A percentile compares a stretch with the other conserved stretches of the same genome.
These are phyloP conservation scores for Ctenopoma kingsleyae DNA, from an alignment of 2,797 vertebrate genomes.

Conservation along the genomic window DNA sequence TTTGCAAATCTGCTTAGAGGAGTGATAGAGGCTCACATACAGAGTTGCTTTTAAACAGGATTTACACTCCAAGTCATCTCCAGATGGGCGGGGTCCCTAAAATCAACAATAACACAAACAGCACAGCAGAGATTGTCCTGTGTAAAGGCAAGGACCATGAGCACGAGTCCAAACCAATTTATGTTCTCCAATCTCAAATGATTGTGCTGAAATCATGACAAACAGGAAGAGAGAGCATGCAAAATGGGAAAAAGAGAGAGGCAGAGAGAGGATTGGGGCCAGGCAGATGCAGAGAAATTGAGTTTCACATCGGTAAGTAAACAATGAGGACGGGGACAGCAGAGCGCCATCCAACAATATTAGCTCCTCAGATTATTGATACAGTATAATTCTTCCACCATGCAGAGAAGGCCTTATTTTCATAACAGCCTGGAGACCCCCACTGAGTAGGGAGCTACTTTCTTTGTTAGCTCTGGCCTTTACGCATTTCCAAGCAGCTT, in stretches of 20 bases:
- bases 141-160: conserved; percentile 50
- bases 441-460: conserved; percentile 56
- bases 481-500: conserved; percentile 59
- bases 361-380: conserved; percentile 74
- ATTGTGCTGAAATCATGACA: conserved; percentile 61
- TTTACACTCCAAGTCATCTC: conserved; percentile 70
- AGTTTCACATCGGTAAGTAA: conserved; percentile 80
- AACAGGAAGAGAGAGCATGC: conserved; percentile 47
- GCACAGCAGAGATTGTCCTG: conserved; percentile 19
- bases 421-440: conserved; percentile 69
- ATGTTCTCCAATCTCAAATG: conserved; percentile 56
- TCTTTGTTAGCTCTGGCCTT: conserved; percentile 74
- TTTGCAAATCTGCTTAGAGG: conserved; percentile 74
- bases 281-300: conserved; percentile 67
- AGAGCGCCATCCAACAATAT: conserved; percentile 70
- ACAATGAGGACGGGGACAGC: conserved; percentile 61
- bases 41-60: conserved; percentile 75
- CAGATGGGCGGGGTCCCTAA: conserved; percentile 42
- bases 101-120: conserved; percentile 36
- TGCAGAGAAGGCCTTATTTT: conserved; percentile 71
- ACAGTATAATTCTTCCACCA: conserved; percentile 67
- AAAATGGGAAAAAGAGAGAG: conserved; percentile 49
- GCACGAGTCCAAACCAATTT: conserved; percentile 70
- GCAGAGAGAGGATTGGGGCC: conserved; percentile 53
- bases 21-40: conserved; percentile 55